Percentiles rank a stretch among this genome's conserved stretches.
These are phyloP conservation scores for Dromiciops gliroides DNA, from an alignment of 2,113 vertebrate genomes.

Conservation along the genomic window DNA sequence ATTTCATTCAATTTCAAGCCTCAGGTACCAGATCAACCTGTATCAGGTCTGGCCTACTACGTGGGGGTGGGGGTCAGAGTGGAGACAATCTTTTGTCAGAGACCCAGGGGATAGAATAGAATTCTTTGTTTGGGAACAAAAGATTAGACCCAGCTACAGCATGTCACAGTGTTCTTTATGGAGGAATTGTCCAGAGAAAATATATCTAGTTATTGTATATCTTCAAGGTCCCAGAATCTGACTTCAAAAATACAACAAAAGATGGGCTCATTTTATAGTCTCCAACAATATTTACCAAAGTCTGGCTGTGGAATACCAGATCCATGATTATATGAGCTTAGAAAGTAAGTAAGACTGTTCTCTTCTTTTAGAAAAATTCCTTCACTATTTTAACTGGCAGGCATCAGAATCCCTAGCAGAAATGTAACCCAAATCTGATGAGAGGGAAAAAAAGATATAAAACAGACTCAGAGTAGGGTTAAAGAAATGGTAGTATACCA, in stretches of 20 bases:
- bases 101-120: not conserved
- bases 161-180: not conserved
- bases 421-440: conserved; percentile 87
- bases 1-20: not conserved
- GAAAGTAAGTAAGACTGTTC: conserved; percentile 75
- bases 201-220: conserved; percentile 43
- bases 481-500: conserved; percentile 93
- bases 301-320: conserved; percentile 94
- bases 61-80: not conserved
- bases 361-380: conserved; percentile 91
- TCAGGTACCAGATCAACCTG: not conserved
- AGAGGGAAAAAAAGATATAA: conserved; percentile 82
- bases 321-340: conserved; percentile 88
- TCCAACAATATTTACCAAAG: conserved; percentile 90
- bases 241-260: conserved; percentile 64
- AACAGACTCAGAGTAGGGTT: conserved; percentile 90
- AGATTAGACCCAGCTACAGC: not conserved
- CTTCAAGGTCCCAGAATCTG: conserved; percentile 68
- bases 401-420: conserved; percentile 94
- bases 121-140: not conserved
- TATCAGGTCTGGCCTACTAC: not conserved
- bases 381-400: conserved; percentile 91
- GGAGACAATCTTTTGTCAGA: not conserved
- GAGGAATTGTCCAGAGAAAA: conserved; percentile 48
- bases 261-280: conserved; percentile 85